These are phyloP conservation scores for Brachyhypopomus gauderio DNA, from an alignment of 2,113 vertebrate genomes.

Conservation along the genomic window DNA sequence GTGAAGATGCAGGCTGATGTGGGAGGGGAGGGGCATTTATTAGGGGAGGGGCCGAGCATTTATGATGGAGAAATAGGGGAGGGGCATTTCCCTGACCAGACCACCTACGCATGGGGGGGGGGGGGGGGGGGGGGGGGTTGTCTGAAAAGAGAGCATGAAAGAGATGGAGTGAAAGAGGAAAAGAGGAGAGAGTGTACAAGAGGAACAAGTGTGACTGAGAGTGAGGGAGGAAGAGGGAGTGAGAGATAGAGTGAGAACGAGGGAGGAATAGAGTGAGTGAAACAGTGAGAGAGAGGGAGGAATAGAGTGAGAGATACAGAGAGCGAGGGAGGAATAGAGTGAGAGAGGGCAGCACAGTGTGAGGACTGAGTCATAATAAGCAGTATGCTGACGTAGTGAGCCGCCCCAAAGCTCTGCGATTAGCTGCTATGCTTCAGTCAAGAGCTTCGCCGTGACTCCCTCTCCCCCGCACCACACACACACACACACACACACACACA, in stretches of 20 bases:
- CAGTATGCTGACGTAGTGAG: slow-evolving; percentile 50
- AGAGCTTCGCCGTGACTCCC: slow-evolving; percentile 2
- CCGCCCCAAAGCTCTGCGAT: slow-evolving; percentile 47
- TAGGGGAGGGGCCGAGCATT: too few relatives aligned
- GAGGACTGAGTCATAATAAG: slow-evolving; percentile 56
- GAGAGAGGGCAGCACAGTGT: neutral
- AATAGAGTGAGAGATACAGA: neutral
- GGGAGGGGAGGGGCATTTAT: too few relatives aligned
- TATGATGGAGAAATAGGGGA: neutral
- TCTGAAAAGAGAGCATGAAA: too few relatives aligned
- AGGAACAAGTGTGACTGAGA: neutral
- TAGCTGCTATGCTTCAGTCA: slow-evolving; percentile 40
- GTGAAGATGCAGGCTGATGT: too few relatives aligned
- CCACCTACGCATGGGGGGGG: slow-evolving; percentile 46
- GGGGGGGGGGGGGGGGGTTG: neutral
- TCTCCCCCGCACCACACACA: slow-evolving; percentile 3
- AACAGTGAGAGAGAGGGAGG: neutral
- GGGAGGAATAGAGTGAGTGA: too few relatives aligned
- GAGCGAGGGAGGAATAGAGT: neutral
- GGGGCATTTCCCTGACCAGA: neutral
- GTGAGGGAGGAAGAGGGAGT: neutral
- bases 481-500: neutral
- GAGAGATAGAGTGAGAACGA: neutral
- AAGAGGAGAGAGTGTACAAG: neutral
- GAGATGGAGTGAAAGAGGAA: neutral